Conservation (phyloP, 2,113 vertebrate species). For the Pontoporia blainvillei region DNA sequence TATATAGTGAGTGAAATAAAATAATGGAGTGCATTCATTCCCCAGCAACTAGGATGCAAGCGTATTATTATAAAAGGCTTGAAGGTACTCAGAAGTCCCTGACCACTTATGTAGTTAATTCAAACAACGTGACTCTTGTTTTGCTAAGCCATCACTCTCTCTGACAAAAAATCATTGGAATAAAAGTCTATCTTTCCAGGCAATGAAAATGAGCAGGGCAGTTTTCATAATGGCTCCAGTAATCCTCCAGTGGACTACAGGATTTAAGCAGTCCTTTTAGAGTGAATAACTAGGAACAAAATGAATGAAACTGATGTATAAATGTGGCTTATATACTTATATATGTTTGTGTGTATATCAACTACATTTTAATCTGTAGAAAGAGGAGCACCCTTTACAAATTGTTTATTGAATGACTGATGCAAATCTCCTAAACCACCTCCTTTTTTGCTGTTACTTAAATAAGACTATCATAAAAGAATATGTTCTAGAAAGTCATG, state of each 20-base stretch:
- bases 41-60: slow-evolving; percentile 19
- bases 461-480: background rate
- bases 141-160: slow-evolving; percentile 50
- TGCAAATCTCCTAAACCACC: background rate
- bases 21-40: slow-evolving; percentile 57
- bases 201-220: background rate
- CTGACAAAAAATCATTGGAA: slow-evolving; percentile 52
- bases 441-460: background rate
- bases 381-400: background rate
- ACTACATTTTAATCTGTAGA: background rate
- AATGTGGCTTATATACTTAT: background rate
- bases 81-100: slow-evolving; percentile 44
- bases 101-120: slow-evolving; percentile 53
- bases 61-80: slow-evolving; percentile 31
- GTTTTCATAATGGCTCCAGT: background rate
- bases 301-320: background rate
- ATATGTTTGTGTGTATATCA: background rate
- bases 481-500: background rate
- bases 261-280: background rate
- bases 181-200: slow-evolving; percentile 52
- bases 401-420: background rate
- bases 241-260: slow-evolving; percentile 8
- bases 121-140: slow-evolving; percentile 55
- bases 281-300: background rate
- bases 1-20: slow-evolving; percentile 52